Conservation (phyloP, 2,797 vertebrate species). For the Lophura swinhoii region DNA sequence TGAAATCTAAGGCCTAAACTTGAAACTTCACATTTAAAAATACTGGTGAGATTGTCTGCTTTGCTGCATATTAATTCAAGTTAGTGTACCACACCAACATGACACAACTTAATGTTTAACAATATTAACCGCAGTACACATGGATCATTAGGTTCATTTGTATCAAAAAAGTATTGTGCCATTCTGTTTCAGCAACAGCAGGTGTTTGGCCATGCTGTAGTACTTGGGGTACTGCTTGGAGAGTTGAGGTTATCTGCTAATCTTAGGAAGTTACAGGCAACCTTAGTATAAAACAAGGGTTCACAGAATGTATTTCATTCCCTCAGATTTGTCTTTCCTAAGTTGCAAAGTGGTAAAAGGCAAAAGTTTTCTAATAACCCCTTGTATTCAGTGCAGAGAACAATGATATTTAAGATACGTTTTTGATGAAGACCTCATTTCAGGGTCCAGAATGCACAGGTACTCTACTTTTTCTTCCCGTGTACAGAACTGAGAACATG, state of each 20-base stretch:
- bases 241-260: background rate
- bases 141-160: background rate
- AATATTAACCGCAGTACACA: background rate
- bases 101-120: conserved; percentile 25
- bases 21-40: background rate
- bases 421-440: background rate
- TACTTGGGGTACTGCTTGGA: background rate
- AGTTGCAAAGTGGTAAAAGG: background rate
- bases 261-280: background rate
- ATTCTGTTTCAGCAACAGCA: background rate
- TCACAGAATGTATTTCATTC: background rate
- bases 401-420: background rate
- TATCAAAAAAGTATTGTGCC: background rate
- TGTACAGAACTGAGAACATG: background rate
- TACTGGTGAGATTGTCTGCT: background rate
- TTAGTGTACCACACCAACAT: background rate
- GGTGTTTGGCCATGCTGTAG: background rate
- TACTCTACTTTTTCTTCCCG: background rate
- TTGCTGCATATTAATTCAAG: background rate
- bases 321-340: background rate
- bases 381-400: background rate
- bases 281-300: background rate
- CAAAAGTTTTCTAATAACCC: background rate
- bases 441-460: background rate
- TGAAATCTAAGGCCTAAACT: background rate